Base-by-base conservation (phyloP, 53 echinoderm and acorn worm genomes). In the Holothuria leucospilota region DNA sequence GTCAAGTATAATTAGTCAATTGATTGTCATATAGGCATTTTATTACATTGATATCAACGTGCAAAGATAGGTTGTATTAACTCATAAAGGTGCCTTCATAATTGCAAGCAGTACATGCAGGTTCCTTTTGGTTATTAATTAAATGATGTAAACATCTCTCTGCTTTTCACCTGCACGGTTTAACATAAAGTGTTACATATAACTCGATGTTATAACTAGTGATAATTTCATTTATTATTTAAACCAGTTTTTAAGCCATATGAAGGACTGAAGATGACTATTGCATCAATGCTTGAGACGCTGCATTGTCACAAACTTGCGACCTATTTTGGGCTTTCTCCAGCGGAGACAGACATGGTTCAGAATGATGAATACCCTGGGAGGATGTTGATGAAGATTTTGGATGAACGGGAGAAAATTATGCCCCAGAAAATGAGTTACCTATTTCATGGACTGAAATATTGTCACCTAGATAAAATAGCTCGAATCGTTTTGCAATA, bases 371-470 rank as follows among this genome's bases (percentile, higher is more conserved):
- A 29, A 15, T 29, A 53, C 18, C 59, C 78, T n/a, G 78, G 78
- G 30, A 53, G 13, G 28, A 26, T 78, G 11, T 18, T 78, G 29
- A 56, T 78, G 49, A 78, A 78, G 52, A 78, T 78, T 26, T 30
- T 78, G 13, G 78, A 78, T 78, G 78, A 78, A 78, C 51, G 78
- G 52, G 78, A 78, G 23, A 52, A 53, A 1, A 83, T 68, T 6
- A 85, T 69, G 69, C 42, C 56, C 39, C 20, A 68, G 24, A 67
- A 85, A 42, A n/a, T 85, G 70, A 69, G 68, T 53, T 42, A 14
- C 69, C 21, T 85, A 24, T 53, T 52, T 49, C 41, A 68, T 24
- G 78, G 78, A 78, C 52, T 78, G 27, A 78, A 78, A 16, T 53
- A 18, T 59, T 53, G 24, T 20, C 78, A 78, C 26, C 78, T 78